Percentiles rank a stretch among this genome's conserved stretches.
Evolutionary conservation across 2,113 vertebrate genomes (phyloP).

Genomic region (Pipa parva): DNA sequence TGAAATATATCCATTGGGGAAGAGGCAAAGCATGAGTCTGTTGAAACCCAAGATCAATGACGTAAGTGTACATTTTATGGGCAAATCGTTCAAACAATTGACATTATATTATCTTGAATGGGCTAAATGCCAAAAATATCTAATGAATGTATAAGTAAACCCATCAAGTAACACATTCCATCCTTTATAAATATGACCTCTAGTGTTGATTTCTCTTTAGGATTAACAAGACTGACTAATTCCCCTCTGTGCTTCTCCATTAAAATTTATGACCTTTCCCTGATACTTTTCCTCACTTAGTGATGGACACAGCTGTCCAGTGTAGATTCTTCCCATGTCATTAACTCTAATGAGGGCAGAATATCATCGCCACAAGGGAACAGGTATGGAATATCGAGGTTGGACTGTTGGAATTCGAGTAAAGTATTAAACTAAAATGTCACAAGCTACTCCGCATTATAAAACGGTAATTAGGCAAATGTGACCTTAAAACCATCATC

Average conservation of each 20-base stretch:
- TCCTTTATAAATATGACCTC: conserved; percentile 2
- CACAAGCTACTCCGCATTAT: conserved; percentile 10
- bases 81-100: too few relatives aligned
- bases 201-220: not conserved
- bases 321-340: conserved; percentile 22
- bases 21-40: too few relatives aligned
- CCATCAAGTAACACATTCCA: too few relatives aligned
- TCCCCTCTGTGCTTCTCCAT: conserved; percentile 6
- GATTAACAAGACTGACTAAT: not conserved
- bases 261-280: conserved; percentile 19
- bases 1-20: too few relatives aligned
- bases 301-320: conserved; percentile 27
- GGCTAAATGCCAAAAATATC: too few relatives aligned
- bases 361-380: conserved; percentile 23
- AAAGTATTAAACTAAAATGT: conserved; percentile 10
- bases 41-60: too few relatives aligned
- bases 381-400: not conserved
- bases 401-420: not conserved
- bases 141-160: too few relatives aligned
- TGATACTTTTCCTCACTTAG: not conserved
- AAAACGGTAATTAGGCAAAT: conserved; percentile 34
- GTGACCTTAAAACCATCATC: conserved; percentile 27
- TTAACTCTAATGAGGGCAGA: conserved; percentile 38
- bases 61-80: too few relatives aligned
- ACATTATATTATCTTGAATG: too few relatives aligned